A percentile compares a stretch with the other conserved stretches of the same genome.
These are phyloP conservation scores for Misgurnus anguillicaudatus DNA, from an alignment of 2,113 vertebrate genomes.

Conservation along the genomic window DNA sequence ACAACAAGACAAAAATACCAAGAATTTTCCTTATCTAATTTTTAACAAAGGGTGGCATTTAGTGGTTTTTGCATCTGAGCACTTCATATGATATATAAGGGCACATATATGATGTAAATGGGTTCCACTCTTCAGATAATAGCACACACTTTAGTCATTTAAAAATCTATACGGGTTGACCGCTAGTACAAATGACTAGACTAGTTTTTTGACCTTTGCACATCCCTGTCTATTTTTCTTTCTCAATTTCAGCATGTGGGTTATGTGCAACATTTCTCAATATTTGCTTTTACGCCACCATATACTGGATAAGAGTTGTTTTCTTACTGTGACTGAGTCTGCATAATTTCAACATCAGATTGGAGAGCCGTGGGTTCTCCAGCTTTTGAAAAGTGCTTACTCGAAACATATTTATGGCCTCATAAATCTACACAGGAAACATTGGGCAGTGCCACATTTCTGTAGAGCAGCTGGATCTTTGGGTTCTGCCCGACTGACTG, in stretches of 20 bases:
- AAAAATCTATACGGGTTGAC: neutral
- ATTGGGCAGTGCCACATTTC: conserved; percentile 21
- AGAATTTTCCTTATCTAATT: too few relatives aligned
- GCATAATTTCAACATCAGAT: neutral
- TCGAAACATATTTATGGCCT: conserved; percentile 26
- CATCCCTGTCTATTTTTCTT: neutral
- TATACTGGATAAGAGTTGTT: neutral
- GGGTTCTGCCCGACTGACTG: neutral
- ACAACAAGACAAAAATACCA: too few relatives aligned
- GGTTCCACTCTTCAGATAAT: too few relatives aligned
- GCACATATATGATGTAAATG: too few relatives aligned
- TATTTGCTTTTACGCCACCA: neutral
- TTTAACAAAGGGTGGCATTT: too few relatives aligned
- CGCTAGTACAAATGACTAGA: neutral
- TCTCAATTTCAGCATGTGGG: neutral
- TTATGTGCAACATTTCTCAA: neutral
- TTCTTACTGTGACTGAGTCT: neutral
- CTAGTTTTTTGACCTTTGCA: conserved; percentile 1
- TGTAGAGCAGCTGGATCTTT: conserved; percentile 5
- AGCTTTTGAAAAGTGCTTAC: conserved; percentile 37
- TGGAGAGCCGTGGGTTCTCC: neutral
- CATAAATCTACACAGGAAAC: conserved; percentile 20
- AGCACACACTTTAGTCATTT: too few relatives aligned
- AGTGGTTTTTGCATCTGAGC: too few relatives aligned
- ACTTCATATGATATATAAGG: too few relatives aligned